These are phyloP conservation scores for Aeoliscus strigatus DNA, from an alignment of 2,797 vertebrate genomes.

Conservation along the genomic window DNA sequence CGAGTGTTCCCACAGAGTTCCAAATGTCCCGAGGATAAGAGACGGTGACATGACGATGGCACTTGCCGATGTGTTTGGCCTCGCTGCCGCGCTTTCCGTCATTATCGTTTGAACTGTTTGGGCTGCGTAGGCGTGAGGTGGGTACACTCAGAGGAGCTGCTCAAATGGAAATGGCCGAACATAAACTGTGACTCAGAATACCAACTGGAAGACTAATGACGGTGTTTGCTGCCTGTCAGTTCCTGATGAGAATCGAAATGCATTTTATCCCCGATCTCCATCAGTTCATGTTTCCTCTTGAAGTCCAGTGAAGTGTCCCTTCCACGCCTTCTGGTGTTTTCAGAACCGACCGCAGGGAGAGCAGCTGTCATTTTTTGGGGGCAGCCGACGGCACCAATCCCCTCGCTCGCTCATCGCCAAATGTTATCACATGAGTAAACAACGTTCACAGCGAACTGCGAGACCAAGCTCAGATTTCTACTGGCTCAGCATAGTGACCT, in stretches of 20 bases:
- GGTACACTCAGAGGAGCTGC: constrained; percentile 36
- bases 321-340: constrained; percentile 74
- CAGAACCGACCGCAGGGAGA: constrained; percentile 57
- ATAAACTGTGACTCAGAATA: constrained; percentile 50
- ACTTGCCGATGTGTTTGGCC: constrained; percentile 24
- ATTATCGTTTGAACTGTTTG: constrained; percentile 20
- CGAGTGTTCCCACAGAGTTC: constrained; percentile 12
- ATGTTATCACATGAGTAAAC: constrained; percentile 13
- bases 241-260: not conserved
- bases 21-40: constrained; percentile 21
- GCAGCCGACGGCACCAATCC: constrained; percentile 24
- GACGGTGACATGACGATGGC: constrained; percentile 7
- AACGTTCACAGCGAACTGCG: no score
- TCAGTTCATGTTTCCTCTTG: no score
- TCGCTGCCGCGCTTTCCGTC: constrained; percentile 18
- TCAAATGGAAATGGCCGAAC: constrained; percentile 34
- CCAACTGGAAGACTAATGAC: constrained; percentile 22
- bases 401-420: constrained; percentile 9
- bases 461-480: no score
- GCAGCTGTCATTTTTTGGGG: constrained; percentile 67
- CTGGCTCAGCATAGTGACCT: no score
- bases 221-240: constrained; percentile 3
- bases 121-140: constrained; percentile 51
- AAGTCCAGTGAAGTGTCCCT: constrained; percentile 7
- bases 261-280: no score